Percentiles rank a stretch among this genome's conserved stretches.
phyloP scores from a whole-genome alignment of 2,113 vertebrate species.

The Oreochromis aureus region DNA sequence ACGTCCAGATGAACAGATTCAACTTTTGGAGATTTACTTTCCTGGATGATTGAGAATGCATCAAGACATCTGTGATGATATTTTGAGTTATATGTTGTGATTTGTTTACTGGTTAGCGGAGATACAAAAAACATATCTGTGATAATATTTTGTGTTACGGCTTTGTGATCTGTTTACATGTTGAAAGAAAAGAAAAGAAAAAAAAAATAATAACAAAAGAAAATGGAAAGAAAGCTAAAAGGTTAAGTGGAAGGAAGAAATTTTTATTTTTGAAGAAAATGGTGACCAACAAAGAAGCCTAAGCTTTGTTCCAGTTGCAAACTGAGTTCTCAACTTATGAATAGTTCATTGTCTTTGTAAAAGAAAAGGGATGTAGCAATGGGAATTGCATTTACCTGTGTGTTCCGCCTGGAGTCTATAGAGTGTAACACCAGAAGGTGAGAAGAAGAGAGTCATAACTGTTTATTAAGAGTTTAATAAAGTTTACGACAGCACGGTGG shows the following conservation, averaged over 20 bases:
- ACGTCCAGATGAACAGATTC: too few species aligned
- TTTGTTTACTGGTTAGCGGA: background rate
- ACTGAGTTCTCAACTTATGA: background rate
- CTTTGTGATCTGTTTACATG: background rate
- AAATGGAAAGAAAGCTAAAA: background rate
- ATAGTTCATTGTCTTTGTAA: too few species aligned
- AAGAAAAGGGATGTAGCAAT: too few species aligned
- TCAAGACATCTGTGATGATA: background rate
- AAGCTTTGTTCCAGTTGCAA: background rate
- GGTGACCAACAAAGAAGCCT: background rate
- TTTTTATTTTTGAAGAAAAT: background rate
- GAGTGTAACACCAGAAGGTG: too few species aligned
- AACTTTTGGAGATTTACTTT: too few species aligned
- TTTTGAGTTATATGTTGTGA: background rate
- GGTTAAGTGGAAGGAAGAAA: background rate
- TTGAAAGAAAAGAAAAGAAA: background rate
- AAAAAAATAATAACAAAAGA: background rate
- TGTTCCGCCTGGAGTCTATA: too few species aligned
- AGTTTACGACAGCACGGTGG: too few species aligned
- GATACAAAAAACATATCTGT: background rate
- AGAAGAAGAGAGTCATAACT: too few species aligned
- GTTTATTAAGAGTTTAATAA: too few species aligned
- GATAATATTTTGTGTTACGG: background rate
- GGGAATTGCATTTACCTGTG: too few species aligned
- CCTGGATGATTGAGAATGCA: too few species aligned